Evolutionary conservation across 2,888 invertebrate genomes (phyloP), one percentile per base, ranked within the genome.

Genomic region (Cactoblastis cactorum): DNA sequence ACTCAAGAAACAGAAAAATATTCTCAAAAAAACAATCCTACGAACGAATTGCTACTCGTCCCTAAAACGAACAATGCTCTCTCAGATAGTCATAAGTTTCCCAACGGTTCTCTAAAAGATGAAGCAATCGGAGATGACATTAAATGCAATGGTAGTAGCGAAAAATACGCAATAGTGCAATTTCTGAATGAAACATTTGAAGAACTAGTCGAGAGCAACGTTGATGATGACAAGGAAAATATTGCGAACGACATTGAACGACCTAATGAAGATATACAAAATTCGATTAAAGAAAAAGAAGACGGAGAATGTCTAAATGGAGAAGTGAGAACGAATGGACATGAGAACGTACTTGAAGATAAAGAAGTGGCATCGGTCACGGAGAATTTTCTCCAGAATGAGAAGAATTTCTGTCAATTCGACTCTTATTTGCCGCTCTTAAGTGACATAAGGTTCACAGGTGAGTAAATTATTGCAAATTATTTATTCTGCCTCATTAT

Each of bases 391-490:
- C 80, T 90, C 53, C 79, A 82, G 51, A 89, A 90, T 32, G 91
- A 90, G 53, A 91, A 91, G 65, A 87, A 87, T 11, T 91, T 84
- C 54, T 86, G 85, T 53, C 74, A 80, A 45, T 58, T 80, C 0
- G 80, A 85, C 56, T 65, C 75, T 2, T 87, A 74, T 61, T 64
- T 84, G 39, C 87, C 87, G 2, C 54, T 87, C 38, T 66, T 89
- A 53, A 83, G 77, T 70, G 89, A 88, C 65, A 88, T 89, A 19
- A 76, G 86, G 71, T 89, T 89, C 63, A 85, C 88, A 55, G 89
- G 89, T 88, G 51, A 75, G 82, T 72, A 46, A 17, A 11, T 14
- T 14, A 8, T 14, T 35, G 8, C 1, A 5, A 14, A 34, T 41
- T 53, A 12, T 34, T n/a, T n/a, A n/a, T n/a, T n/a, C n/a, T n/a